Conservation (phyloP, 2,113 vertebrate genomes). For the Bettongia penicillata region DNA sequence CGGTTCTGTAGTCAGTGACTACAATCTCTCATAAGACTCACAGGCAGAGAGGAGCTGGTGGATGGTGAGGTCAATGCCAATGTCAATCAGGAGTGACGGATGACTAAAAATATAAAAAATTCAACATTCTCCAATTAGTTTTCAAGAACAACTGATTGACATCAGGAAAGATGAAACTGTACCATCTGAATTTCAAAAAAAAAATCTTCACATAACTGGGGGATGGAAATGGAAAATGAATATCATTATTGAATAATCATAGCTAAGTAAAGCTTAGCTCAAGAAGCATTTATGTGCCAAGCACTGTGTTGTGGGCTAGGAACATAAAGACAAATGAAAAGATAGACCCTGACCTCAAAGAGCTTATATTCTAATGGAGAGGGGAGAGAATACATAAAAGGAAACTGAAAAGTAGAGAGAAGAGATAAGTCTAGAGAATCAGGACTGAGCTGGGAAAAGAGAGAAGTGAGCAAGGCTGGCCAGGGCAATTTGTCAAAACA, state of each 20-base stretch:
- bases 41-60: slow-evolving; percentile 82
- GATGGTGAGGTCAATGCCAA: slow-evolving; percentile 81
- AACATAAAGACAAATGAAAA: not conserved
- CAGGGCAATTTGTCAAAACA: not conserved
- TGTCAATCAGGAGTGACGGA: slow-evolving; percentile 75
- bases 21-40: slow-evolving; percentile 78
- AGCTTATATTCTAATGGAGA: not conserved
- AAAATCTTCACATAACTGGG: not conserved
- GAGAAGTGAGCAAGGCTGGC: not conserved
- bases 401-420: not conserved
- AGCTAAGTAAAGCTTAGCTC: not conserved
- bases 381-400: not conserved
- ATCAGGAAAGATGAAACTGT: not conserved
- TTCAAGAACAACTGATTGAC: not conserved
- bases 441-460: not conserved
- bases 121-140: not conserved
- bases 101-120: not conserved
- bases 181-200: not conserved
- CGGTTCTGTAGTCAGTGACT: slow-evolving; percentile 80
- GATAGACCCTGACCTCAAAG: not conserved
- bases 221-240: not conserved
- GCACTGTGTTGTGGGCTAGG: not conserved
- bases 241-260: not conserved
- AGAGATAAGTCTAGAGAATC: not conserved
- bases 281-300: not conserved